Evolutionary conservation across 2,888 invertebrate genomes (phyloP).

Genomic region (Trileptium ribeirensis): DNA sequence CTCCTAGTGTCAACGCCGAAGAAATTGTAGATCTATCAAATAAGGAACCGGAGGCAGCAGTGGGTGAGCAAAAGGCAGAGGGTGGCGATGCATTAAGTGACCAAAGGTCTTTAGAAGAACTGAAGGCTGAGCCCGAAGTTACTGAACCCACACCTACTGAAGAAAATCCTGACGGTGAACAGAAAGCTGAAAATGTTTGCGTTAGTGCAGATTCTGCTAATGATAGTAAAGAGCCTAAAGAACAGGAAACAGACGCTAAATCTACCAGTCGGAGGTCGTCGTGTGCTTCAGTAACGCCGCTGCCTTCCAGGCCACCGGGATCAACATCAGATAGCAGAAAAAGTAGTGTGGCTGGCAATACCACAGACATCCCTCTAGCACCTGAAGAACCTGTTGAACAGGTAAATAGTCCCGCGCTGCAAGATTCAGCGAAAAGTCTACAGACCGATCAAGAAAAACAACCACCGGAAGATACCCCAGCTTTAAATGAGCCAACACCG

Average conservation of each 20-base stretch:
- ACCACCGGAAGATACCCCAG: neutral
- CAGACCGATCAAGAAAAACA: neutral
- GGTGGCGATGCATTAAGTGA: neutral
- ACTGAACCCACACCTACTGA: neutral
- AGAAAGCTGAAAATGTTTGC: neutral
- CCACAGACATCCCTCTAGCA: no score
- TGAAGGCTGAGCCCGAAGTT: neutral
- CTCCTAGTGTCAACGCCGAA: neutral
- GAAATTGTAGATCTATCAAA: neutral
- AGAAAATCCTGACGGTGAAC: neutral
- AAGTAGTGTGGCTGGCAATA: no score
- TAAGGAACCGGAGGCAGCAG: neutral
- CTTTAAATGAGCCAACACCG: slow-evolving; percentile 6
- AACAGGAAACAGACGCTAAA: neutral
- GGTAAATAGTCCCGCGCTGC: no score
- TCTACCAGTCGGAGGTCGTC: no score
- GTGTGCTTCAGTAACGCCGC: no score
- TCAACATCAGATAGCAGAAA: no score
- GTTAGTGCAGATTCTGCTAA: no score
- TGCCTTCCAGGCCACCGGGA: no score
- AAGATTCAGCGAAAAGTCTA: neutral
- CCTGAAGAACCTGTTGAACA: no score
- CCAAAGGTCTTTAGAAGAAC: neutral
- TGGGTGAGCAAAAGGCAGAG: neutral
- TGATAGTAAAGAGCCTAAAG: no score